Evolutionary conservation across 2,113 vertebrate genomes (phyloP).

Genomic region (Centropus bengalensis): DNA sequence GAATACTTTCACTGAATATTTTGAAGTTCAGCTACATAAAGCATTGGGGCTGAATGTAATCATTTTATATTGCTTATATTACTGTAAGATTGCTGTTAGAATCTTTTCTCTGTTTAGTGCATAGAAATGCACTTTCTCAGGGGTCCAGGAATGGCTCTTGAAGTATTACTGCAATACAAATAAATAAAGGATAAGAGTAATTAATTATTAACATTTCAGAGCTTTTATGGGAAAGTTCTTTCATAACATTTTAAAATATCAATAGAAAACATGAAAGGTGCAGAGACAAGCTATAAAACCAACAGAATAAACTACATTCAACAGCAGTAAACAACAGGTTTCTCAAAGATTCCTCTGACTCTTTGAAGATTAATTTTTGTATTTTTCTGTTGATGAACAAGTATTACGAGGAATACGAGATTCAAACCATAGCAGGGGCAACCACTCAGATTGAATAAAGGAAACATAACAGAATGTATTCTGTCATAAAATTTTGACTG

Average conservation of each 20-base stretch:
- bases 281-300: not conserved
- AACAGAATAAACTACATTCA: not conserved
- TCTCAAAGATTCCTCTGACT: not conserved
- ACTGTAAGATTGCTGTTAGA: not conserved
- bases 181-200: not conserved
- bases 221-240: not conserved
- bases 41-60: not conserved
- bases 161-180: not conserved
- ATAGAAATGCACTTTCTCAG: not conserved
- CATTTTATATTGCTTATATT: not conserved
- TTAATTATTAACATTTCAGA: not conserved
- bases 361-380: not conserved
- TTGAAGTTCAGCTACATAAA: not conserved
- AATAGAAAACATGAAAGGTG: not conserved
- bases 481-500: slow-evolving; percentile 39
- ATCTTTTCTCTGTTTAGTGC: not conserved
- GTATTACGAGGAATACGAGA: not conserved
- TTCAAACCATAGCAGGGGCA: not conserved
- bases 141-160: not conserved
- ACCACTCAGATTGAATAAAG: slow-evolving; percentile 4
- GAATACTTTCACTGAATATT: not conserved
- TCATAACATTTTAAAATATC: not conserved
- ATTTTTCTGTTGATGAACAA: slow-evolving; percentile 32
- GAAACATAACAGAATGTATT: slow-evolving; percentile 12
- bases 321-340: not conserved